Conservation (phyloP, 2,113 vertebrate species). For the Cryptotis parvus region DNA sequence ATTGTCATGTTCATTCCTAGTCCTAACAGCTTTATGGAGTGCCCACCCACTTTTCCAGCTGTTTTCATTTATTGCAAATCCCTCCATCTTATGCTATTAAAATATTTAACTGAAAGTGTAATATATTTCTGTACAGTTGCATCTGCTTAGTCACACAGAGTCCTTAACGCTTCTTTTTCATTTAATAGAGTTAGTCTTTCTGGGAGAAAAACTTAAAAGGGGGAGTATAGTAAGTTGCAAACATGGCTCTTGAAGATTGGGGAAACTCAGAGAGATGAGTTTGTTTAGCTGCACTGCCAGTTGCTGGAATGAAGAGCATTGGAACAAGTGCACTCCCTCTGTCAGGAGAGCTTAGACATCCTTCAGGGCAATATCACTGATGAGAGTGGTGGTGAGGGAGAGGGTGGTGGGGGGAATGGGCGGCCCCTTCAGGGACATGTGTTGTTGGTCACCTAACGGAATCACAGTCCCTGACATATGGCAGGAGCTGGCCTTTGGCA, state of each 20-base stretch:
- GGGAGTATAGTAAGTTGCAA: background rate
- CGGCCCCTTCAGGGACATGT: background rate
- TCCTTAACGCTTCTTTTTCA: background rate
- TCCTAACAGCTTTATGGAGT: background rate
- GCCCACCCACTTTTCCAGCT: background rate
- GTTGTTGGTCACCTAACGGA: conserved; percentile 72
- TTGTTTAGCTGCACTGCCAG: conserved; percentile 36
- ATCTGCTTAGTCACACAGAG: background rate
- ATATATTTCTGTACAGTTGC: background rate
- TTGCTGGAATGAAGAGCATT: conserved; percentile 62
- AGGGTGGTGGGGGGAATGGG: too few species aligned
- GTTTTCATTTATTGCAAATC: background rate
- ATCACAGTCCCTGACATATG: conserved; percentile 35
- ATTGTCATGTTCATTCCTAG: background rate
- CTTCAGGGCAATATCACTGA: background rate
- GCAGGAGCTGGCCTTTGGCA: conserved; percentile 66
- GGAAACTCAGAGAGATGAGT: conserved; percentile 10
- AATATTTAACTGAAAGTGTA: too few species aligned
- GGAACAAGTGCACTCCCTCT: conserved; percentile 10
- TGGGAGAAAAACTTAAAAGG: background rate
- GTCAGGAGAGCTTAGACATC: conserved; percentile 34
- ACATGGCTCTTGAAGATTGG: background rate
- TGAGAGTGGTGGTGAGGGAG: background rate
- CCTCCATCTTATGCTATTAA: too few species aligned
- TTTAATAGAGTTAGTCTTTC: conserved; percentile 36